phyloP scores from a whole-genome alignment of 2,888 invertebrate genomes.

The Tiliacea citrago region DNA sequence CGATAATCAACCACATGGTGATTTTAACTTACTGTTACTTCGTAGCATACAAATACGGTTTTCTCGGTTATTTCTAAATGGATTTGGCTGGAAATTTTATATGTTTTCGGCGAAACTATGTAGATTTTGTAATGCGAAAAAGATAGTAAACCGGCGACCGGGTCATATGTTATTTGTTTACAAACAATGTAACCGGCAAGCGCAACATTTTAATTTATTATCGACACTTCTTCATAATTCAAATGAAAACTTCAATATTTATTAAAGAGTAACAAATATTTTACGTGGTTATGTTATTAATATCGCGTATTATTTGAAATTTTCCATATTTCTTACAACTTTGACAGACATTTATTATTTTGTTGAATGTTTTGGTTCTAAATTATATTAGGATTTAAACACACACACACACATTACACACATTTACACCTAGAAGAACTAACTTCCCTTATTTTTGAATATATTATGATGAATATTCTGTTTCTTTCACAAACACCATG shows the following conservation, averaged over 20 bases:
- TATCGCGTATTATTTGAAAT: not conserved
- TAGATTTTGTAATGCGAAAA: constrained; percentile 66
- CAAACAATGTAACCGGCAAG: constrained; percentile 87
- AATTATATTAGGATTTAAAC: not conserved
- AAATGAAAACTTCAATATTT: constrained; percentile 28
- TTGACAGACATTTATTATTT: not conserved
- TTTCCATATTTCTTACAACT: not conserved
- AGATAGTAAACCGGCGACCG: constrained; percentile 63
- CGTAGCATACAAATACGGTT: constrained; percentile 64
- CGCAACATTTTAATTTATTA: constrained; percentile 60
- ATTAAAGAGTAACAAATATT: not conserved
- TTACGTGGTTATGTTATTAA: not conserved
- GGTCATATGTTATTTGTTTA: constrained; percentile 90
- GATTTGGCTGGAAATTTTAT: constrained; percentile 68
- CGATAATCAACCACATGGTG: constrained; percentile 83
- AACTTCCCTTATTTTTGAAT: not conserved
- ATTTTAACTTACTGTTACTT: constrained; percentile 68
- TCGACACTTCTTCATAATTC: constrained; percentile 30
- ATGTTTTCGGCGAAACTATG: constrained; percentile 63
- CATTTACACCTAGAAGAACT: not conserved
- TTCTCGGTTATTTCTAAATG: constrained; percentile 62
- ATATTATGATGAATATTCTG: not conserved
- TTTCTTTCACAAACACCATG: not conserved
- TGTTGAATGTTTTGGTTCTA: not conserved
- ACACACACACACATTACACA: too few species aligned